Evolutionary conservation across 2,888 invertebrate species (phyloP).

Genomic region (Polyploca ridens): DNA sequence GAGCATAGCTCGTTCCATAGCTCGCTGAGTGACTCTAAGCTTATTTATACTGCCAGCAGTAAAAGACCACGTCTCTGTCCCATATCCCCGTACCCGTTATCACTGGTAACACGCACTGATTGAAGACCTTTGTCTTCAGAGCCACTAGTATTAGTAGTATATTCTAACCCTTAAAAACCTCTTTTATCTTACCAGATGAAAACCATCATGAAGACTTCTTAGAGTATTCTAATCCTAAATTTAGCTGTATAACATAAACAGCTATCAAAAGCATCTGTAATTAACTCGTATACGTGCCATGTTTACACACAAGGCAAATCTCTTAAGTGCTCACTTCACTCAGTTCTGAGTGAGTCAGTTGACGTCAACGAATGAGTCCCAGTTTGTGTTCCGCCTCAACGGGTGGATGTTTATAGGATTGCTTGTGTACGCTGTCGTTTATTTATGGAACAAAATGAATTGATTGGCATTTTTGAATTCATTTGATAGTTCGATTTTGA

Average conservation of each 20-base stretch:
- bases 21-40: too few species aligned
- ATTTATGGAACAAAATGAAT: neutral
- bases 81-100: too few species aligned
- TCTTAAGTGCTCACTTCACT: constrained; percentile 3
- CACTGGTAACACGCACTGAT: too few species aligned
- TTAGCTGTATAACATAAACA: neutral
- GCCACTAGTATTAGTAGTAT: too few species aligned
- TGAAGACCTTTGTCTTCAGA: too few species aligned
- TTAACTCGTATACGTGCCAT: neutral
- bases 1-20: too few species aligned
- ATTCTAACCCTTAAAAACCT: too few species aligned
- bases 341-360: neutral
- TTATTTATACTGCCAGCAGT: too few species aligned
- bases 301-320: neutral
- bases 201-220: neutral
- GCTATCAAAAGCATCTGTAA: neutral
- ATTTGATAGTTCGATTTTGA: neutral
- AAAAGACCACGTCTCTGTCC: too few species aligned
- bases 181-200: neutral
- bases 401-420: neutral
- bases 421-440: neutral
- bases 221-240: neutral
- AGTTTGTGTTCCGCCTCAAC: neutral
- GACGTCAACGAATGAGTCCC: neutral
- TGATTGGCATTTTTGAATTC: neutral